A percentile compares a stretch with the other conserved stretches of the same genome.
phyloP scores from a whole-genome alignment of 2,797 vertebrate genomes.

The Parotocinclus haroldoi region DNA sequence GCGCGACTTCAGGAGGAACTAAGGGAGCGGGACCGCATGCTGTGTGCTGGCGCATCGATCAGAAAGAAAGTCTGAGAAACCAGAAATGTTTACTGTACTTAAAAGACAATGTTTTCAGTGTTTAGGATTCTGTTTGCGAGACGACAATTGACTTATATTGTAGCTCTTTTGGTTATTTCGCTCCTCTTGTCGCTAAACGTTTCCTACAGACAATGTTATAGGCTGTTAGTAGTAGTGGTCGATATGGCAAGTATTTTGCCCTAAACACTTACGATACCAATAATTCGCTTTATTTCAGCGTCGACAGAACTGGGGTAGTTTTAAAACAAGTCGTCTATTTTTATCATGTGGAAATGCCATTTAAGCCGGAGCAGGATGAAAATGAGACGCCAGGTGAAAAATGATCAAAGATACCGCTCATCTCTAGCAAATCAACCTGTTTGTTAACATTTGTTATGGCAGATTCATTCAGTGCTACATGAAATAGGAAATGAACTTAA shows the following conservation, averaged over 20 bases:
- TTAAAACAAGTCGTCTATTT: too few species aligned
- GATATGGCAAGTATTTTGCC: too few species aligned
- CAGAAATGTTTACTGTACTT: background rate
- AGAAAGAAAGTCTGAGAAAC: slow-evolving; percentile 74
- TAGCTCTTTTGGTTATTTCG: slow-evolving; percentile 17
- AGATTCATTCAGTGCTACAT: slow-evolving; percentile 1
- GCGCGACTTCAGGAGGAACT: slow-evolving; percentile 90
- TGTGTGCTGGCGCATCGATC: slow-evolving; percentile 58
- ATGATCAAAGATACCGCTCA: too few species aligned
- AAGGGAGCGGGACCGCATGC: slow-evolving; percentile 85
- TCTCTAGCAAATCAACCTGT: too few species aligned
- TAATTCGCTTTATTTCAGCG: too few species aligned
- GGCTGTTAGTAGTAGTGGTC: too few species aligned
- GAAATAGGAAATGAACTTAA: too few species aligned
- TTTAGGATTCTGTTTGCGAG: slow-evolving; percentile 8
- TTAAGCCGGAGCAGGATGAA: too few species aligned
- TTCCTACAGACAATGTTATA: slow-evolving; percentile 3
- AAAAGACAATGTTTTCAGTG: background rate
- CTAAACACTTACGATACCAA: too few species aligned
- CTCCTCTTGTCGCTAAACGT: slow-evolving; percentile 7
- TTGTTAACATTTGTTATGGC: background rate
- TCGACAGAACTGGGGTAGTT: too few species aligned
- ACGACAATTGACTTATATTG: slow-evolving; percentile 14
- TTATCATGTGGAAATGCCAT: too few species aligned
- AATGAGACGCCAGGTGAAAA: too few species aligned